A percentile compares a stretch with the other conserved stretches of the same genome.
Conservation (phyloP, 1,140 invertebrate genomes). For the Camponotus vicinus region DNA sequence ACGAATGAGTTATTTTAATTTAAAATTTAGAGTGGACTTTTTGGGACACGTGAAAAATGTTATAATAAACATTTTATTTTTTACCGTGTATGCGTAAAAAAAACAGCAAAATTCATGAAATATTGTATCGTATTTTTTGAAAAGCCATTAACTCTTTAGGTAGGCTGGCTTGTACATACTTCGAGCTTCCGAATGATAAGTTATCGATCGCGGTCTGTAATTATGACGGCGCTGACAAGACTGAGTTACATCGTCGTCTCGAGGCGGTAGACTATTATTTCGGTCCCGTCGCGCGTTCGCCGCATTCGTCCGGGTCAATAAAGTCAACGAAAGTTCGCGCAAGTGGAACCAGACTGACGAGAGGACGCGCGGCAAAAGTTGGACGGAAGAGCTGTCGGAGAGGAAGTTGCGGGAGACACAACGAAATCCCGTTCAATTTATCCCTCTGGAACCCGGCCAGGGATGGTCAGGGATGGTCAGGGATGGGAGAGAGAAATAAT, state of each 20-base stretch:
- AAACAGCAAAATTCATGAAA: neutral
- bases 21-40: no score
- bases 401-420: slow-evolving; percentile 53
- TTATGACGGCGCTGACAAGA: slow-evolving; percentile 51
- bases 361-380: slow-evolving; percentile 41
- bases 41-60: no score
- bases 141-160: slow-evolving; percentile 29
- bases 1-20: no score
- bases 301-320: slow-evolving; percentile 48
- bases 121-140: slow-evolving; percentile 4
- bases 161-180: neutral
- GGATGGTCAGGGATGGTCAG: slow-evolving; percentile 48
- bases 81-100: neutral
- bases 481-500: slow-evolving; percentile 56
- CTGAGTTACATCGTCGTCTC: slow-evolving; percentile 50
- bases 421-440: slow-evolving; percentile 73
- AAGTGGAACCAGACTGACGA: slow-evolving; percentile 17
- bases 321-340: slow-evolving; percentile 49
- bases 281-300: slow-evolving; percentile 37
- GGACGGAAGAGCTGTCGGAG: slow-evolving; percentile 25
- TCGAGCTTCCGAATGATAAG: slow-evolving; percentile 50
- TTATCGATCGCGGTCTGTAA: slow-evolving; percentile 61
- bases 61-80: no score
- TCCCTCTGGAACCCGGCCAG: slow-evolving; percentile 69
- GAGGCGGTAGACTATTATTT: slow-evolving; percentile 50